A percentile compares a stretch with the other conserved stretches of the same genome.
Evolutionary conservation across 2,113 vertebrate species (phyloP).

Genomic region (Chloropsis hardwickii): DNA sequence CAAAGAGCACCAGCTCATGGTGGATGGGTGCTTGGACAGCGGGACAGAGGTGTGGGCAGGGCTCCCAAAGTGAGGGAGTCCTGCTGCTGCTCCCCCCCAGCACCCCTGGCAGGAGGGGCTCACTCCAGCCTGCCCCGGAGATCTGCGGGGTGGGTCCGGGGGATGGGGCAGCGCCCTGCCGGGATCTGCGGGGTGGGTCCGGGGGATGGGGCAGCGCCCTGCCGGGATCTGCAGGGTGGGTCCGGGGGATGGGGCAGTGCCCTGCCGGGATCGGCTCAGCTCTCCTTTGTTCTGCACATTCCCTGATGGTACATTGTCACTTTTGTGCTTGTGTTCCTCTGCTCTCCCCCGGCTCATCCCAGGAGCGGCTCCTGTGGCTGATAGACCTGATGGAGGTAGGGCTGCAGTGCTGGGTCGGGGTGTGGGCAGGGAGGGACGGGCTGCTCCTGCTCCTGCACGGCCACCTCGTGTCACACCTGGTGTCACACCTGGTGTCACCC

Average conservation of each 20-base stretch:
- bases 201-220: too few species aligned
- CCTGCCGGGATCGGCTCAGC: rapidly evolving
- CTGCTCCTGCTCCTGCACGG: background rate
- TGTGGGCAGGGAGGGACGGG: background rate
- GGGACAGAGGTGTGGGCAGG: background rate
- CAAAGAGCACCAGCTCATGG: background rate
- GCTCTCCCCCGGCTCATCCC: constrained; percentile 4
- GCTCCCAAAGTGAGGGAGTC: rapidly evolving
- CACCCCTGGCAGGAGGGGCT: background rate
- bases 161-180: rapidly evolving
- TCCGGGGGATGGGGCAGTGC: rapidly evolving
- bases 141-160: too few species aligned
- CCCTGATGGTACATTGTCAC: constrained; percentile 12
- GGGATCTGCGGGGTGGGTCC: background rate
- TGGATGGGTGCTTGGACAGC: background rate
- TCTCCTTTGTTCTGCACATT: background rate
- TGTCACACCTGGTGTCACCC: background rate
- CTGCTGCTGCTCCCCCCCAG: background rate
- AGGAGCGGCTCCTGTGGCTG: constrained; percentile 96
- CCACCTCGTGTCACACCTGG: background rate
- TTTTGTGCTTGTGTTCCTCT: background rate
- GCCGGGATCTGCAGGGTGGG: too few species aligned
- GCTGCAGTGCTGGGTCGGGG: background rate
- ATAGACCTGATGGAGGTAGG: constrained; percentile 99
- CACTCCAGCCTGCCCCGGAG: background rate